These are phyloP conservation scores for Brachionus asplanchnoidis DNA, from an alignment of 1,140 invertebrate species.

Conservation along the genomic window DNA sequence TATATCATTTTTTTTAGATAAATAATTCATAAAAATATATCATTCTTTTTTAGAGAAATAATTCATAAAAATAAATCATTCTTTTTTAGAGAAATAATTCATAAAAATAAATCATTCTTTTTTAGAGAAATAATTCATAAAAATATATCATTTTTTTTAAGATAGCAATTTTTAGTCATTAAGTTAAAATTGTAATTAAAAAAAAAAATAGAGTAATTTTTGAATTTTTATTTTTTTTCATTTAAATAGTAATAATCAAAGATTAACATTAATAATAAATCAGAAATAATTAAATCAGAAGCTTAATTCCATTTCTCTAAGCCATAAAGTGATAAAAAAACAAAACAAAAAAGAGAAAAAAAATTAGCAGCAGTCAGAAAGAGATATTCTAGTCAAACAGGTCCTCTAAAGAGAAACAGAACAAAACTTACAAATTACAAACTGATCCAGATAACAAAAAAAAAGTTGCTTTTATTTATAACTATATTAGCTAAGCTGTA, in stretches of 20 bases:
- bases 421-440: slow-evolving; percentile 5
- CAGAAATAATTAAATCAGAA: slow-evolving; percentile 4
- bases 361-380: neutral
- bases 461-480: neutral
- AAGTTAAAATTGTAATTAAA: neutral
- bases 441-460: neutral
- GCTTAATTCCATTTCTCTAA: slow-evolving; percentile 13
- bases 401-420: neutral
- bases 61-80: no score
- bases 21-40: no score
- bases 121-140: no score
- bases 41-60: no score
- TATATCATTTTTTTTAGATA: no score
- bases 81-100: no score
- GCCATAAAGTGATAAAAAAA: neutral
- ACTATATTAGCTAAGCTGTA: neutral
- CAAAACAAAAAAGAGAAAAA: neutral
- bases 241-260: slow-evolving; percentile 1
- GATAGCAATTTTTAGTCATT: no score
- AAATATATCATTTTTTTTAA: no score
- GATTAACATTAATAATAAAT: slow-evolving; percentile 6
- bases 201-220: neutral
- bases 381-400: neutral
- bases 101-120: no score
- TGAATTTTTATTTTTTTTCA: neutral